Evolutionary conservation across 2,888 invertebrate species (phyloP).

Genomic region (Julus scandinavius): DNA sequence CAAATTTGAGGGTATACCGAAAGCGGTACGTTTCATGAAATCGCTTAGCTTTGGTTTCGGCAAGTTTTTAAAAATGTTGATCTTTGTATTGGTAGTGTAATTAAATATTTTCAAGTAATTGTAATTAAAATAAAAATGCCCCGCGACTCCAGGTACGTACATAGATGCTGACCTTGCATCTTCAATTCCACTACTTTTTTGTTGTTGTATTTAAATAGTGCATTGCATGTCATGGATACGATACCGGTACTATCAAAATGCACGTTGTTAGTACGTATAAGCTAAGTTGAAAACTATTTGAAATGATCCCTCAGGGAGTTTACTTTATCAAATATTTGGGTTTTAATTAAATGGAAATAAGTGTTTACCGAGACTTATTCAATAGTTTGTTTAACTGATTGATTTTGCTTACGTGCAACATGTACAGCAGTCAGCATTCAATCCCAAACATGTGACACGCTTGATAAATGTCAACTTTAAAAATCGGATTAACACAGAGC

Average conservation of each 20-base stretch:
- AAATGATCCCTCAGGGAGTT: neutral
- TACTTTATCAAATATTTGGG: neutral
- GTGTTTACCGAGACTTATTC: neutral
- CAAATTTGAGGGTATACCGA: neutral
- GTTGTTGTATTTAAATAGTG: neutral
- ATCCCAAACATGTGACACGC: too few relatives aligned
- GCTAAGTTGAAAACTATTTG: neutral
- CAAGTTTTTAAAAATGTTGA: conserved; percentile 30
- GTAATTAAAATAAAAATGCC: conserved; percentile 47
- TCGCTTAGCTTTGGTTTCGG: neutral
- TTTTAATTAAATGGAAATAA: neutral
- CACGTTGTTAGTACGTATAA: neutral
- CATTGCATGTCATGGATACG: neutral
- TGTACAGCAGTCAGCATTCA: neutral
- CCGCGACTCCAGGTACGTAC: conserved; percentile 50
- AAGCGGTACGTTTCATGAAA: neutral
- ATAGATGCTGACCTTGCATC: neutral
- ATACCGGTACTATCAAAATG: neutral
- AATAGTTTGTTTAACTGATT: neutral
- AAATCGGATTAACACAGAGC: too few relatives aligned
- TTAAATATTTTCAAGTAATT: neutral
- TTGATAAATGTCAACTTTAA: too few relatives aligned
- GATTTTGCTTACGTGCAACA: neutral
- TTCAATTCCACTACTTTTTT: neutral
- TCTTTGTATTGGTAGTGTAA: neutral